Evolutionary conservation across 1,140 invertebrate species (phyloP), one percentile per base, ranked within the genome.

Genomic region (Conus ventricosus): DNA sequence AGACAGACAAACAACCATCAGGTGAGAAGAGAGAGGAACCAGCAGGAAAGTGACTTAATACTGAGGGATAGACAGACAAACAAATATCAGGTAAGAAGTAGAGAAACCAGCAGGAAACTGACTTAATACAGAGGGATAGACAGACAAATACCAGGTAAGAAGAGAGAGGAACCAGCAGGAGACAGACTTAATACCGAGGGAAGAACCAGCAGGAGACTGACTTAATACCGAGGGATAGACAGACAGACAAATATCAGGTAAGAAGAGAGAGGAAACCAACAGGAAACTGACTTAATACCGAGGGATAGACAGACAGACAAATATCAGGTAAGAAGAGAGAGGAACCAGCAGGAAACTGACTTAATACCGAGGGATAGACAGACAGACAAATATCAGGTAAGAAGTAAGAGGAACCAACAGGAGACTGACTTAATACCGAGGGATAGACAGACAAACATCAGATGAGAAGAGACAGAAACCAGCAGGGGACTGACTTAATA

Each of bases 141-240:
- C 67, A 71, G 23, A 71, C 8, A 71, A 20, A 71, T 20, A 20
- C 4, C 60, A 71, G 23, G 10, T n/a, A 20, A 7, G 20, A 20
- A 71, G 17, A 71, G 1, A 71, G 17, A 71, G 17, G 20, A 23
- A 71, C 57, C 67, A 71, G 67, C 8, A 13, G 67, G 80, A 5
- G 71, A 96, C 96, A 96, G 96, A 98, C 98, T 98, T 98, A 90
- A 99, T 96, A 95, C 98, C 98, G 71, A 99, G 96, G 81, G 98
- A 98, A n/a, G n/a, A n/a, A n/a, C n/a, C 39, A 39, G 3, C 39
- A 39, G 39, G 39, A 39, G 39, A 39, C 39, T 39, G 39, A 39
- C 39, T 39, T 39, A 1, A 39, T 3, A 39, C 39, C 39, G 39
- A 39, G 39, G 39, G 39, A 39, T 39, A 39, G 39, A 39, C 39